Conservation (phyloP, 2,113 vertebrate species). For the Cyprinodon brontotheroides region DNA sequence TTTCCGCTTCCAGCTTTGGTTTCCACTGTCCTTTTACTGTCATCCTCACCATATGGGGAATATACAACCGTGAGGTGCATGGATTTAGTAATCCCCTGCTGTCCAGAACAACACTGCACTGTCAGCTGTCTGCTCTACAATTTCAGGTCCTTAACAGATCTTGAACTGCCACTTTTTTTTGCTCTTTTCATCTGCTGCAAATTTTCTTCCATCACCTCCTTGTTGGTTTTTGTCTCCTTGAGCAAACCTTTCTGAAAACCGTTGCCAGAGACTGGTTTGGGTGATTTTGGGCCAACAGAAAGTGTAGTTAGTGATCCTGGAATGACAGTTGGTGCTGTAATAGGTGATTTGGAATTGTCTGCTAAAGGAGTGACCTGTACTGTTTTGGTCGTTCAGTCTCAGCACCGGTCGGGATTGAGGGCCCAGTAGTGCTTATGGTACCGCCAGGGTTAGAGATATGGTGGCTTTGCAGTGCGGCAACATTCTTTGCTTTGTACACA, state of each 20-base stretch:
- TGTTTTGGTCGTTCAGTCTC: constrained; percentile 45
- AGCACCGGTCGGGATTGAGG: constrained; percentile 53
- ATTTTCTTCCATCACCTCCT: constrained; percentile 64
- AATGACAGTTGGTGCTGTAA: constrained; percentile 27
- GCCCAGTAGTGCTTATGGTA: constrained; percentile 72
- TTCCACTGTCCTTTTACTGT: constrained; percentile 83
- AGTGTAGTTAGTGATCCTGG: constrained; percentile 33
- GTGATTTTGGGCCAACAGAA: constrained; percentile 20
- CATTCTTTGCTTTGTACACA: constrained; percentile 95
- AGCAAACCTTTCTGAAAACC: constrained; percentile 62
- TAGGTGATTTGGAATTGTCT: background rate
- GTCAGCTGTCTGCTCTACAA: constrained; percentile 84
- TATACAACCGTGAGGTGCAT: constrained; percentile 83
- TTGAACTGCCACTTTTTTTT: constrained; percentile 70
- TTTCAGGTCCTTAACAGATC: constrained; percentile 81
- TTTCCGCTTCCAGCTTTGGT: constrained; percentile 83
- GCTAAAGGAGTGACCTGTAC: constrained; percentile 21
- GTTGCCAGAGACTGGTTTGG: constrained; percentile 44
- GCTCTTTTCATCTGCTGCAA: constrained; percentile 67
- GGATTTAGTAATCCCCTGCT: constrained; percentile 66
- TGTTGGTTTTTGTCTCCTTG: constrained; percentile 63
- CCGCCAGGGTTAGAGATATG: constrained; percentile 86
- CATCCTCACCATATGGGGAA: constrained; percentile 87
- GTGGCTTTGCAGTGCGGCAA: constrained; percentile 86
- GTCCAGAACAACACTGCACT: constrained; percentile 90